Conservation (phyloP, 2,888 invertebrate genomes). For the Apamea sordens region DNA sequence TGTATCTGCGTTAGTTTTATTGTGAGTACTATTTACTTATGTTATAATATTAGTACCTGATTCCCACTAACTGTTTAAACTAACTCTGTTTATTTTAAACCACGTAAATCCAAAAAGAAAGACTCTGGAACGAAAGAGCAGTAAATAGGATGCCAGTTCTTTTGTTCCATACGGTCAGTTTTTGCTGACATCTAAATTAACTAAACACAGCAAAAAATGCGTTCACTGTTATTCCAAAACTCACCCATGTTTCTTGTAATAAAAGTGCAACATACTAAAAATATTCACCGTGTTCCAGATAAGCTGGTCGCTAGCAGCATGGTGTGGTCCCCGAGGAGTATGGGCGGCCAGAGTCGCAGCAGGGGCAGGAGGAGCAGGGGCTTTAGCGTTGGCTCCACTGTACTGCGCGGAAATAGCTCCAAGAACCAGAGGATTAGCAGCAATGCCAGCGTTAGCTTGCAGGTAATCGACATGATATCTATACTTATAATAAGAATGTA, state of each 20-base stretch:
- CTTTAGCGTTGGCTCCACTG: constrained; percentile 82
- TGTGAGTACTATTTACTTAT: constrained; percentile 71
- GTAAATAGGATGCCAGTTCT: too few relatives aligned
- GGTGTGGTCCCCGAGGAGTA: constrained; percentile 84
- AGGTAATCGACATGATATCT: constrained; percentile 74
- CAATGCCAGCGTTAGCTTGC: constrained; percentile 85
- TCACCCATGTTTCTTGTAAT: too few relatives aligned
- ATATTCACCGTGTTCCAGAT: constrained; percentile 72
- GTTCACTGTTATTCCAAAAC: not conserved
- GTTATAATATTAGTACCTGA: not conserved
- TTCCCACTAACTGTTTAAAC: not conserved
- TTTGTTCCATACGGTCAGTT: not conserved
- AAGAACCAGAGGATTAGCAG: constrained; percentile 82
- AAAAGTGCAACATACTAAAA: not conserved
- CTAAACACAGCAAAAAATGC: not conserved
- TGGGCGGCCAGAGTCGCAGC: constrained; percentile 87
- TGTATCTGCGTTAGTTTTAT: constrained; percentile 84
- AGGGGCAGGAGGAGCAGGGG: constrained; percentile 86
- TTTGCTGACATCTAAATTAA: not conserved
- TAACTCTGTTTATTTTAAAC: not conserved
- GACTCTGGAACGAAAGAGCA: not conserved
- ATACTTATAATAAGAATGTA: too few relatives aligned
- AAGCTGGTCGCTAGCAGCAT: constrained; percentile 86
- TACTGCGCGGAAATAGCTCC: constrained; percentile 88
- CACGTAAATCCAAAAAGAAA: not conserved